phyloP scores from a whole-genome alignment of 2,888 invertebrate species.

The Acrobasis repandana region DNA sequence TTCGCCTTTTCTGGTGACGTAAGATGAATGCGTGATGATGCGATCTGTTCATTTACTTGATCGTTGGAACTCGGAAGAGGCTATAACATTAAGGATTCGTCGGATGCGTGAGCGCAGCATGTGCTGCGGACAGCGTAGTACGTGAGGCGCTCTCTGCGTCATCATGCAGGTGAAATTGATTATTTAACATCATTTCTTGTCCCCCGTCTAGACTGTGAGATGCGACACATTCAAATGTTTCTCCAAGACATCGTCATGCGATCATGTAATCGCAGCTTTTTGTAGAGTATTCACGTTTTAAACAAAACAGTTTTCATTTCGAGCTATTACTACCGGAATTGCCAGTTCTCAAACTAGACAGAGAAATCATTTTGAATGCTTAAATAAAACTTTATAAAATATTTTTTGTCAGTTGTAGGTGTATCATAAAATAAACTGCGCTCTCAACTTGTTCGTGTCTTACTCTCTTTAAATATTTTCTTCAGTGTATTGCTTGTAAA shows the following conservation, averaged over 20 bases:
- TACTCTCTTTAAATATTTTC: too few relatives aligned
- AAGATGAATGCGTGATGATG: slow-evolving; percentile 61
- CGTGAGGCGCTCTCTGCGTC: not conserved
- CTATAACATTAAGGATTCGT: slow-evolving; percentile 60
- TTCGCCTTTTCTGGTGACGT: slow-evolving; percentile 62
- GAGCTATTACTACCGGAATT: too few relatives aligned
- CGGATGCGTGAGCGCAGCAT: slow-evolving; percentile 22
- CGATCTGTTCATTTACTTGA: slow-evolving; percentile 64
- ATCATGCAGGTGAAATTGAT: slow-evolving; percentile 20
- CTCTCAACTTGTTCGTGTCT: too few relatives aligned
- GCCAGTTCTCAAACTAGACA: too few relatives aligned
- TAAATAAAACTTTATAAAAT: too few relatives aligned
- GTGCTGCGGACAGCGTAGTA: not conserved
- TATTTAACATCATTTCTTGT: slow-evolving; percentile 20
- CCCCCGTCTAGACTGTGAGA: slow-evolving; percentile 9
- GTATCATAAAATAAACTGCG: too few relatives aligned
- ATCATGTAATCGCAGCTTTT: not conserved
- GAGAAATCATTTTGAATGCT: too few relatives aligned
- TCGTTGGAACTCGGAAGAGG: slow-evolving; percentile 58
- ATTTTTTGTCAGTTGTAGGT: too few relatives aligned
- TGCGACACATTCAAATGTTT: slow-evolving; percentile 1
- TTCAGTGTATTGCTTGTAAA: too few relatives aligned
- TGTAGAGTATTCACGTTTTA: not conserved
- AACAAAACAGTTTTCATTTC: not conserved
- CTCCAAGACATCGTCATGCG: not conserved